A percentile compares a stretch with the other conserved stretches of the same genome.
These are phyloP conservation scores for Apocrypta bakeri DNA, from an alignment of 1,140 invertebrate genomes.

Conservation along the genomic window DNA sequence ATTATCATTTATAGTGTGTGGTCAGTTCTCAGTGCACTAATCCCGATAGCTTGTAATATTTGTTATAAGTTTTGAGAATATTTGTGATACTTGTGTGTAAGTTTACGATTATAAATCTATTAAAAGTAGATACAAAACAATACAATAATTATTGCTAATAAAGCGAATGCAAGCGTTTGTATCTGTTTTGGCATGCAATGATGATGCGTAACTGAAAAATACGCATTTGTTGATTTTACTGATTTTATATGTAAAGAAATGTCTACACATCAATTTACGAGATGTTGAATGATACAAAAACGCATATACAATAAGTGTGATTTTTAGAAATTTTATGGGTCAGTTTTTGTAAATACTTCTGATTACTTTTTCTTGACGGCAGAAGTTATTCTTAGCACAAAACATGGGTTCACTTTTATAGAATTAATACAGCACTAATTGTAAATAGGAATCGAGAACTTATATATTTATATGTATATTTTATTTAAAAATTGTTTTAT, in stretches of 20 bases:
- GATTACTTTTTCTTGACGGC: slow-evolving; percentile 32
- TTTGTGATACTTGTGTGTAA: slow-evolving; percentile 52
- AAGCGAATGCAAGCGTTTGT: slow-evolving; percentile 26
- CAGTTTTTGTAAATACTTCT: slow-evolving; percentile 43
- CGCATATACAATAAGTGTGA: slow-evolving; percentile 21
- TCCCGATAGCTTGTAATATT: slow-evolving; percentile 26
- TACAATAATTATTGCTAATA: neutral
- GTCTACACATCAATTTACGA: slow-evolving; percentile 19
- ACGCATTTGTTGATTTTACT: slow-evolving; percentile 47
- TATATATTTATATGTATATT: slow-evolving; percentile 42
- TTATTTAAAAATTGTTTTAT: slow-evolving; percentile 43
- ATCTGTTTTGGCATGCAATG: slow-evolving; percentile 15
- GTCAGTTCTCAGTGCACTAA: slow-evolving; percentile 33
- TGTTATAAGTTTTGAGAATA: slow-evolving; percentile 42
- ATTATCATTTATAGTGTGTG: neutral
- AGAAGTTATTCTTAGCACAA: slow-evolving; percentile 41
- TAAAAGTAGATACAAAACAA: slow-evolving; percentile 35
- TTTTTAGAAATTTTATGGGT: slow-evolving; percentile 40
- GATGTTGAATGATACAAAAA: slow-evolving; percentile 31
- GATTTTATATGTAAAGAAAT: slow-evolving; percentile 34
- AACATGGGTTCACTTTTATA: slow-evolving; percentile 42
- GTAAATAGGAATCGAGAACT: slow-evolving; percentile 37
- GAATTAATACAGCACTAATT: slow-evolving; percentile 24
- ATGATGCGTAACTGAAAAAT: slow-evolving; percentile 31
- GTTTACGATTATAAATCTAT: slow-evolving; percentile 39